Percentiles rank a stretch among this genome's conserved stretches.
These are phyloP conservation scores for Adrianichthys oophorus DNA, from an alignment of 2,797 vertebrate species.

Conservation along the genomic window DNA sequence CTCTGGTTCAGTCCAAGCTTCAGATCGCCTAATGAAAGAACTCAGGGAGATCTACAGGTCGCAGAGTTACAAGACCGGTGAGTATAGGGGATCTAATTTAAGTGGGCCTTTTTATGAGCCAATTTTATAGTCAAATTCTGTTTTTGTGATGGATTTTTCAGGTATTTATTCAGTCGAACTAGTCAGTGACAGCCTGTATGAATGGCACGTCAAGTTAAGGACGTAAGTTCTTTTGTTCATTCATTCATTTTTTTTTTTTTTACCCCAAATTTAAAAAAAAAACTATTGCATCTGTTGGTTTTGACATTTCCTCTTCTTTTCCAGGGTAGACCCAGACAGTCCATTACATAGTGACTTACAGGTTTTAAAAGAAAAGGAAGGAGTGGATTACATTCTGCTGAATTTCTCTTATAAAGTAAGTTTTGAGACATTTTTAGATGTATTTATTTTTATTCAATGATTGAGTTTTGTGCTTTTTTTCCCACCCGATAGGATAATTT, in stretches of 20 bases:
- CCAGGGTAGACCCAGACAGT: conserved; percentile 96
- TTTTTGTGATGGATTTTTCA: conserved; percentile 54
- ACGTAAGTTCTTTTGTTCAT: conserved; percentile 83
- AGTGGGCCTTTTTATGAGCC: too few relatives aligned
- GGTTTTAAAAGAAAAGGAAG: conserved; percentile 98
- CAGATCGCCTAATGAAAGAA: conserved; percentile 99
- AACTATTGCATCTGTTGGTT: neutral
- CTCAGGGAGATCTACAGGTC: conserved; percentile 99
- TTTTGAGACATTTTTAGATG: conserved; percentile 6
- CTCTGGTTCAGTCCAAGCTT: conserved; percentile 96
- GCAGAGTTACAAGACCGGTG: conserved; percentile 98
- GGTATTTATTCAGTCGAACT: conserved; percentile 99
- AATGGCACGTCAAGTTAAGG: conserved; percentile 96
- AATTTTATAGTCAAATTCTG: neutral
- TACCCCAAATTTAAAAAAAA: too few relatives aligned
- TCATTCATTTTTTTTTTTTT: neutral
- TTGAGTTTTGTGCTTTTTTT: conserved; percentile 1
- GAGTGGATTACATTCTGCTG: conserved; percentile 96
- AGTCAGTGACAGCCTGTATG: conserved; percentile 94
- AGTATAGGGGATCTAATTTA: neutral
- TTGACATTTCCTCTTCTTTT: conserved; percentile 4
- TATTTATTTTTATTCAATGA: neutral
- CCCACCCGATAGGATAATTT: conserved; percentile 89
- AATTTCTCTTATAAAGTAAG: conserved; percentile 99
- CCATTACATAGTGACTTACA: conserved; percentile 96